phyloP scores from a whole-genome alignment of 2,113 vertebrate genomes.

The Toxotes chatareus region DNA sequence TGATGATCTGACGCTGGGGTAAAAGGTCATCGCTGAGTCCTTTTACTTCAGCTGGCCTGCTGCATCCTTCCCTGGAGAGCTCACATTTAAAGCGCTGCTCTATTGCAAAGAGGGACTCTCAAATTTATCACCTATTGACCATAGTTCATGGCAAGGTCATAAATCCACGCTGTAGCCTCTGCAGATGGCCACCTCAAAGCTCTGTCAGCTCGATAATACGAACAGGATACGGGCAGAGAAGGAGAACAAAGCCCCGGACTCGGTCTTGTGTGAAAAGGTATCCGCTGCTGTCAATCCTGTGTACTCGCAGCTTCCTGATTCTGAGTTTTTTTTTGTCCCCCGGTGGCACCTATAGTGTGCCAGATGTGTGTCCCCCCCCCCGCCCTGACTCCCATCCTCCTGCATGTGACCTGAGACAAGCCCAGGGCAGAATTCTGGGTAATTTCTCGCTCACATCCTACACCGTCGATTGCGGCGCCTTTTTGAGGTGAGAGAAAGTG shows the following conservation, averaged over 20 bases:
- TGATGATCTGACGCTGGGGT: conserved; percentile 44
- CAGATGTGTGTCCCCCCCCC: conserved; percentile 88
- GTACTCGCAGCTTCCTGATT: conserved; percentile 82
- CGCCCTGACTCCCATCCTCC: conserved; percentile 74
- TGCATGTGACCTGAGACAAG: conserved; percentile 95
- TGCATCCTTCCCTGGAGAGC: conserved; percentile 59
- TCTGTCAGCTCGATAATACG: conserved; percentile 65
- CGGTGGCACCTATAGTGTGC: conserved; percentile 95
- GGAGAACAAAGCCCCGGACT: conserved; percentile 59
- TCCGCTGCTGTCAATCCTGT: conserved; percentile 77
- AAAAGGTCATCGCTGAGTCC: conserved; percentile 65
- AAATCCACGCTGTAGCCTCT: conserved; percentile 46
- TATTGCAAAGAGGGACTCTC: conserved; percentile 58
- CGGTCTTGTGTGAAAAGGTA: conserved; percentile 75
- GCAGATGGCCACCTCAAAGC: conserved; percentile 62
- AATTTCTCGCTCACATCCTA: conserved; percentile 94
- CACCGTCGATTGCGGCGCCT: conserved; percentile 94
- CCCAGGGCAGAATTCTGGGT: conserved; percentile 90
- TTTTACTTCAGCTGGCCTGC: conserved; percentile 50
- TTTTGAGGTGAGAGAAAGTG: conserved; percentile 99
- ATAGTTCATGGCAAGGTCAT: conserved; percentile 58
- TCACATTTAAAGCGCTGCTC: conserved; percentile 58
- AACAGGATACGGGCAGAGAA: conserved; percentile 43
- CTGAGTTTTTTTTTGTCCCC: conserved; percentile 90
- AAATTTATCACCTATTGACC: conserved; percentile 79